Evolutionary conservation across 1,140 invertebrate species (phyloP).

Genomic region (Drosophila novamexicana): DNA sequence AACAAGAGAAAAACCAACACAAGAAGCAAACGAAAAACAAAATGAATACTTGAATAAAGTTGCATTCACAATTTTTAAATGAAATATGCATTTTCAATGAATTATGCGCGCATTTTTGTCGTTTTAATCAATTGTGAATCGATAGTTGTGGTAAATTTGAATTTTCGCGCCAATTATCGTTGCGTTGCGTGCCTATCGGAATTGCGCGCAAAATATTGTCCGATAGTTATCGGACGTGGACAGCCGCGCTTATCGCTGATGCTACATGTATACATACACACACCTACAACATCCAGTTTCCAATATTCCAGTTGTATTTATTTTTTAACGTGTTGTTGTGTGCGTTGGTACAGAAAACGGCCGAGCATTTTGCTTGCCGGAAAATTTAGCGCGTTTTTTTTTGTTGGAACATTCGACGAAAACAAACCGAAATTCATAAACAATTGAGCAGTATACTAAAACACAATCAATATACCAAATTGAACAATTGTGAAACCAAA

Average conservation of each 20-base stretch:
- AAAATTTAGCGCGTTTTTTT: slow-evolving; percentile 51
- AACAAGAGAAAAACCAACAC: slow-evolving; percentile 36
- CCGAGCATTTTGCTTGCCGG: slow-evolving; percentile 39
- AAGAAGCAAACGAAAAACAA: slow-evolving; percentile 52
- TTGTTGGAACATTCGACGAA: not conserved
- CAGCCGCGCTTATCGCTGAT: slow-evolving; percentile 21
- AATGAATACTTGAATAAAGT: slow-evolving; percentile 83
- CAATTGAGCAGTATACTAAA: not conserved
- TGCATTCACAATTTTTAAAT: slow-evolving; percentile 82
- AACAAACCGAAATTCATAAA: slow-evolving; percentile 12
- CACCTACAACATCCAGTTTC: slow-evolving; percentile 35
- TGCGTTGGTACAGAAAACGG: slow-evolving; percentile 54
- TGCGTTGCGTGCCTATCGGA: slow-evolving; percentile 17
- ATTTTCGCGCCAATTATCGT: slow-evolving; percentile 6
- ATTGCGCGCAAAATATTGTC: slow-evolving; percentile 31
- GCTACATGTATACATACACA: slow-evolving; percentile 43
- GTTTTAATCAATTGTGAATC: not conserved
- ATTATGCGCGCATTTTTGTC: not conserved
- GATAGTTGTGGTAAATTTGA: not conserved
- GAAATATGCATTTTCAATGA: not conserved
- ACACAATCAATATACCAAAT: not conserved
- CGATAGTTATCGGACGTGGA: slow-evolving; percentile 23
- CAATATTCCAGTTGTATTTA: slow-evolving; percentile 54
- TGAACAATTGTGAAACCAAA: slow-evolving; percentile 26
- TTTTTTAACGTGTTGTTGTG: slow-evolving; percentile 58